Evolutionary conservation across 2,797 vertebrate species (phyloP), one percentile per base, ranked within the genome.

Genomic region (Galaxias olidus): DNA sequence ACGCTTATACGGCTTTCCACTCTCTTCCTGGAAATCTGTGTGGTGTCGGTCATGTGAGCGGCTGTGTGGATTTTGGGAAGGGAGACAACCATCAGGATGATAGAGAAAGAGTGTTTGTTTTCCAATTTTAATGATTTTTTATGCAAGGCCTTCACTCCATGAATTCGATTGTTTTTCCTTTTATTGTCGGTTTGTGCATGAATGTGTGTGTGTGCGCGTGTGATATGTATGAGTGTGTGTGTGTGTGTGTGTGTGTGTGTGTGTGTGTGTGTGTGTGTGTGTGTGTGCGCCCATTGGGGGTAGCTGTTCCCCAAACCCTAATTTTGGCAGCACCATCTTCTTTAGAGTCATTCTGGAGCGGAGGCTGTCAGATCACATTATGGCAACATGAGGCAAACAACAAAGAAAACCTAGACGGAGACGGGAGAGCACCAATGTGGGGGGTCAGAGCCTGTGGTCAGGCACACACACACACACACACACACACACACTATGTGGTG

Each of bases 361-460:
- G 68, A 76, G 75, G 75, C 60, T 83, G 80, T 81, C 83, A 79
- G 68, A 70, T 79, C 66, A 70, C 65, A 79, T 81, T 76, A 80
- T 57, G 40, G 70, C 57, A 70, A 64, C 65, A 58, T 46, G 41
- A 77, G 72, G 65, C 60, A 72, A 43, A 68, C 62, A 43, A 42
- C 68, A 62, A 43, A 20, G 60, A 45, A 4, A n/a, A 60, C 30
- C 65, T 8, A 8, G 10, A 42, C 41, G 13, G 10, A 45, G 45
- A 53, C 1, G 9, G 11, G 10, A 19, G 7, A 45, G 9, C 44
- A 17, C 15, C 4, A 8, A n/a, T n/a, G n/a, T n/a, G n/a, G n/a
- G 40, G 53, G 11, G 11, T 11, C 9, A 15, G 14, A 9, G 55
- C 12, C 41, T 58, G 41, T 2, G 30, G 30, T 30, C 30, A 30